phyloP scores from a whole-genome alignment of 64 coral and sea anemone genomes.

The Trachythela sp. region DNA sequence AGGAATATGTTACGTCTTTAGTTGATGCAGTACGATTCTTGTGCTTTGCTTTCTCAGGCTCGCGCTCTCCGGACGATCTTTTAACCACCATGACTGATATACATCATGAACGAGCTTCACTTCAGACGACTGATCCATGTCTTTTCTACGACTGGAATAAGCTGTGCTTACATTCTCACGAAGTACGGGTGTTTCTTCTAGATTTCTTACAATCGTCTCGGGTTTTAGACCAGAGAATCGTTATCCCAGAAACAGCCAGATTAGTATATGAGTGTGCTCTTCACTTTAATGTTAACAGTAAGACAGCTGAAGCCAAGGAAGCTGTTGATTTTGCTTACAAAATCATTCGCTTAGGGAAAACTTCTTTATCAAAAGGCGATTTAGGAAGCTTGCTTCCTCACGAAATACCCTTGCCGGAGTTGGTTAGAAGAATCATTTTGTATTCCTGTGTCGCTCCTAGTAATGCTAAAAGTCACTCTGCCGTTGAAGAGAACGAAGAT shows the following conservation, averaged over 20 bases:
- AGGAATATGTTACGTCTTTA: background rate
- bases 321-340: background rate
- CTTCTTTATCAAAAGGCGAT: background rate
- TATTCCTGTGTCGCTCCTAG: background rate
- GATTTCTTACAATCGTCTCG: background rate
- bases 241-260: background rate
- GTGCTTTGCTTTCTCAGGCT: background rate
- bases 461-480: background rate
- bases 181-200: background rate
- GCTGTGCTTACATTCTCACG: background rate
- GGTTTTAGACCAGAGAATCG: background rate
- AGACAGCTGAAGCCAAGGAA: conserved; percentile 21
- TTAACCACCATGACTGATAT: background rate
- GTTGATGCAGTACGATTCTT: background rate
- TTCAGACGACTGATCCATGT: background rate
- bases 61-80: background rate
- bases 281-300: background rate
- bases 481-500: background rate
- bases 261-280: background rate
- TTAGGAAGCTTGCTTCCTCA: background rate
- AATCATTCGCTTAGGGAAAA: background rate
- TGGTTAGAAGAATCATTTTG: background rate
- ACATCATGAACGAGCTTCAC: background rate
- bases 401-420: background rate
- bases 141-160: background rate